Base-by-base conservation (phyloP, 1,140 invertebrate species). In the Neuroterus valhalla region DNA sequence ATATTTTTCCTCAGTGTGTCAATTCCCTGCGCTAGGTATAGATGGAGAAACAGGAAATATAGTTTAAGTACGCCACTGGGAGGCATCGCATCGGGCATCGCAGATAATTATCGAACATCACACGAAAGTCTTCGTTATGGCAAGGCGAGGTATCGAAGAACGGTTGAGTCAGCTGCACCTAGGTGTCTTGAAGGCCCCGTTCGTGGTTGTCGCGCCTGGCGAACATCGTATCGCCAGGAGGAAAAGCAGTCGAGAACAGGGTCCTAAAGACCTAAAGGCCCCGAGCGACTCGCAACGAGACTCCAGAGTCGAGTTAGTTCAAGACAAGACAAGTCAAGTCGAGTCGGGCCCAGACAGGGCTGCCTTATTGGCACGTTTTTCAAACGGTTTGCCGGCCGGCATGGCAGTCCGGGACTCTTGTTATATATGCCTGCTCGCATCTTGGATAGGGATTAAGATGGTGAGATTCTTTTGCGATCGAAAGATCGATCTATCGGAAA, bases 341-440 rank as follows among this genome's bases (percentile, higher is more conserved):
- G 19, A 11, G 26, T 55, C 19, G 19, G n/a, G 23, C 2, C 21
- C 14, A 62, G 55, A 62, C 55, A 26, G 23, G 23, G 42, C 12
- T 69, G 44, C 17, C 43, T 72, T 70, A 73, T 70, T 78, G 55
- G 55, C 31, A 71, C 46, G 48, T 77, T 70, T 77, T 70, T 74
- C 68, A 74, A 74, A 73, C 71, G 68, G 70, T 45, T 38, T 46
- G 68, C 76, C 76, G 71, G 72, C 66, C 48, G 21, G 55, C 52
- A 42, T 21, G n/a, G n/a, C n/a, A n/a, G n/a, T n/a, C 31, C 31
- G 31, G 31, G 6, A 38, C 31, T 38, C 31, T 38, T 2, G 2
- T 43, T 26, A 48, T 50, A 19, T 52, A 23, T 66, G 55, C 31
- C 71, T 21, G 52, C 44, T 42, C 17, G 55, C 52, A 45, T 44